phyloP scores from a whole-genome alignment of 2,797 vertebrate species.

The Synaphobranchus kaupii region DNA sequence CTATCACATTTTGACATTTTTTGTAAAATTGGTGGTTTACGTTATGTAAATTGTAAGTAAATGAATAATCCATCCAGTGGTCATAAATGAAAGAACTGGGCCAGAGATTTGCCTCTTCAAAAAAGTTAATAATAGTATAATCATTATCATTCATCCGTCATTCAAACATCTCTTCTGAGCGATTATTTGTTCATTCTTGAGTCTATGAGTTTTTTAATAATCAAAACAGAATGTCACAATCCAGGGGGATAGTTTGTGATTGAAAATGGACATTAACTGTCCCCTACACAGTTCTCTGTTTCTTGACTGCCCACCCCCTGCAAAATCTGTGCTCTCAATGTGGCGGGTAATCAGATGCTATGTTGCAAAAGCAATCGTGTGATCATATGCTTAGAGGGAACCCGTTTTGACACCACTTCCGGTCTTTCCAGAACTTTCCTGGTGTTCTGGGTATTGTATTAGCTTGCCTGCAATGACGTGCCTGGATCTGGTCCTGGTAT shows the following conservation, averaged over 20 bases:
- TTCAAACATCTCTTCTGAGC: background rate
- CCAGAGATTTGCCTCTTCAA: background rate
- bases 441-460: background rate
- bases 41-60: background rate
- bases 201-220: too few species aligned
- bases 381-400: background rate
- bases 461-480: background rate
- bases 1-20: background rate
- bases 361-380: background rate
- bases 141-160: too few species aligned
- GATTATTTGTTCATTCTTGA: background rate
- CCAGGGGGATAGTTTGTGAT: too few species aligned
- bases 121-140: too few species aligned
- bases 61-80: background rate
- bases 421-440: background rate
- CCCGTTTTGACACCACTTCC: background rate
- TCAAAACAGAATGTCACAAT: too few species aligned
- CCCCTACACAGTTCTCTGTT: background rate
- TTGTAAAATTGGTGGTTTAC: background rate
- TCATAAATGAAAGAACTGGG: background rate
- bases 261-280: background rate
- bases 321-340: background rate
- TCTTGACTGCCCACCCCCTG: background rate
- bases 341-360: background rate
- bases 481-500: background rate